Conservation (phyloP, 2,888 invertebrate species). For the Sisyra nigra region DNA sequence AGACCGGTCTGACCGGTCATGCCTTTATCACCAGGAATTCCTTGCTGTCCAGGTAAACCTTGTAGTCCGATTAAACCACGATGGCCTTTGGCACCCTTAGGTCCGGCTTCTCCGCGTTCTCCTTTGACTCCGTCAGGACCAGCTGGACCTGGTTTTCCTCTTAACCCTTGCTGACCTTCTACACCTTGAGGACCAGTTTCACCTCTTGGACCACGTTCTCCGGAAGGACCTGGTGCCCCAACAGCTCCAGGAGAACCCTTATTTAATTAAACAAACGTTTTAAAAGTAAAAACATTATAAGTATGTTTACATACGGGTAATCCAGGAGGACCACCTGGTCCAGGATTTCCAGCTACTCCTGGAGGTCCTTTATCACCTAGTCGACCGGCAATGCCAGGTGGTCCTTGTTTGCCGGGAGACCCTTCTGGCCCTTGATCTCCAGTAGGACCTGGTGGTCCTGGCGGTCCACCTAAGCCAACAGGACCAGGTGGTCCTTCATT, state of each 20-base stretch:
- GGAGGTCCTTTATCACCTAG: slow-evolving; percentile 62
- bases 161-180: slow-evolving; percentile 57
- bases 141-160: slow-evolving; percentile 61
- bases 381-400: slow-evolving; percentile 53
- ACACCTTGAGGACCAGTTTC: slow-evolving; percentile 59
- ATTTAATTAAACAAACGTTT: slow-evolving; percentile 11
- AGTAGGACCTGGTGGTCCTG: slow-evolving; percentile 45
- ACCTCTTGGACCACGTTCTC: slow-evolving; percentile 55
- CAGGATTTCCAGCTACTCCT: slow-evolving; percentile 44
- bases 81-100: slow-evolving; percentile 65
- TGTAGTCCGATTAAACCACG: slow-evolving; percentile 70
- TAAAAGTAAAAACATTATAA: neutral
- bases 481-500: slow-evolving; percentile 56
- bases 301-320: slow-evolving; percentile 47
- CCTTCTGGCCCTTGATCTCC: slow-evolving; percentile 44
- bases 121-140: slow-evolving; percentile 61
- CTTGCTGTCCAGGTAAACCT: slow-evolving; percentile 56
- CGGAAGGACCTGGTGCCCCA: slow-evolving; percentile 51
- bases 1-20: slow-evolving; percentile 42
- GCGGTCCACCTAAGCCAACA: slow-evolving; percentile 44
- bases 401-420: slow-evolving; percentile 49
- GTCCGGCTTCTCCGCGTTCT: slow-evolving; percentile 37
- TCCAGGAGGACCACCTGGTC: slow-evolving; percentile 25
- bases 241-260: slow-evolving; percentile 51
- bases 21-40: slow-evolving; percentile 53